Percentiles rank a stretch among this genome's conserved stretches.
phyloP scores from a whole-genome alignment of 2,797 vertebrate genomes.

The Nyctalus aviator region DNA sequence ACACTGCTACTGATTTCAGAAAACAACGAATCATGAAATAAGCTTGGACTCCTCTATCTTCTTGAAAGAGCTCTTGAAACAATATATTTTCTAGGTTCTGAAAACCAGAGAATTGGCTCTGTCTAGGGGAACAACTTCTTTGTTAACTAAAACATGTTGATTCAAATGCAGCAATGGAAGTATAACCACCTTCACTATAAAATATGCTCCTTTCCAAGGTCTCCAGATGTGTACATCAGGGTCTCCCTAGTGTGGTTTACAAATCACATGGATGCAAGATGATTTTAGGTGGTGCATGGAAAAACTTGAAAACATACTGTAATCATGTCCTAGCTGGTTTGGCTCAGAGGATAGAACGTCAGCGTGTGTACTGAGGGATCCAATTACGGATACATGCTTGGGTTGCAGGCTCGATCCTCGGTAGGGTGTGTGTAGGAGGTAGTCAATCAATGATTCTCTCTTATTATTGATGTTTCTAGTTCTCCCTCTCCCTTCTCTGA shows the following conservation, averaged over 20 bases:
- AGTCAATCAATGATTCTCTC: too few relatives aligned
- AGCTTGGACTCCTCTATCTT: constrained; percentile 45
- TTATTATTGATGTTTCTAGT: too few relatives aligned
- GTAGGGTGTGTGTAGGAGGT: too few relatives aligned
- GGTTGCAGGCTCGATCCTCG: too few relatives aligned
- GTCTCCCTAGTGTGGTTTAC: not conserved
- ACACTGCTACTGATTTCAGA: constrained; percentile 50
- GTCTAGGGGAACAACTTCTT: constrained; percentile 36
- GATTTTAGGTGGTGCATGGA: not conserved
- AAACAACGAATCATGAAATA: constrained; percentile 69
- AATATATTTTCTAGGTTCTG: constrained; percentile 72
- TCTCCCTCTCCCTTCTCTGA: too few relatives aligned
- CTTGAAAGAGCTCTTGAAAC: constrained; percentile 49
- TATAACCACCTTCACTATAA: not conserved
- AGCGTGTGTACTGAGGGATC: too few relatives aligned
- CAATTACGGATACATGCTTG: too few relatives aligned
- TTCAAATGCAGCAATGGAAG: constrained; percentile 32
- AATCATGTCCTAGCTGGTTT: not conserved
- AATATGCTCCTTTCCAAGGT: not conserved
- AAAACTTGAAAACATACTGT: not conserved
- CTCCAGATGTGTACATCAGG: not conserved
- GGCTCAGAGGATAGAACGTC: too few relatives aligned
- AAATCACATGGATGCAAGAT: not conserved
- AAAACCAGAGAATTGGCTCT: constrained; percentile 75
- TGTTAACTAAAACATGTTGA: constrained; percentile 15